Conservation (phyloP, 2,888 invertebrate genomes). For the Mactromeris polynyma region DNA sequence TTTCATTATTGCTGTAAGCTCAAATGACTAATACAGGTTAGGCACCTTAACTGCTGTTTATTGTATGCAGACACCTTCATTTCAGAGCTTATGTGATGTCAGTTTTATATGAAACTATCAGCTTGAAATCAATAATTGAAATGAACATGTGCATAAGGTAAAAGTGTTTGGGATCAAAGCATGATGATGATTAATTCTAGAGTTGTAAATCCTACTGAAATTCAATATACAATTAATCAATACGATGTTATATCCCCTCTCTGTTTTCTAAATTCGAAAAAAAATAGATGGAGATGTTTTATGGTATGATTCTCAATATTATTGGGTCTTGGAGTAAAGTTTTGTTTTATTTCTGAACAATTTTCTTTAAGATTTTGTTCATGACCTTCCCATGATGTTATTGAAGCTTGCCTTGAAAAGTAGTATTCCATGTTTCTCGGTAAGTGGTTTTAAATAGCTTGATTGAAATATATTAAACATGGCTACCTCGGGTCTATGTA, state of each 20-base stretch:
- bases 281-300: background rate
- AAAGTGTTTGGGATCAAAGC: background rate
- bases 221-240: constrained; percentile 20
- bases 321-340: background rate
- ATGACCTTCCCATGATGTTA: no score
- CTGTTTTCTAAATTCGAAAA: background rate
- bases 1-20: background rate
- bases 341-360: background rate
- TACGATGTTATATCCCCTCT: background rate
- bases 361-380: background rate
- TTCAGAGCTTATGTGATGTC: background rate
- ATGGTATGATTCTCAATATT: background rate
- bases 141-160: constrained; percentile 20
- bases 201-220: constrained; percentile 13
- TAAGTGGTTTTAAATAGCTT: no score
- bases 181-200: background rate
- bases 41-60: background rate
- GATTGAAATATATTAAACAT: no score
- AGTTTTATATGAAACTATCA: background rate
- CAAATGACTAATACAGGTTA: constrained; percentile 1
- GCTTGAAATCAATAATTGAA: constrained; percentile 14
- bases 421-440: no score
- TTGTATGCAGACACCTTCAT: background rate
- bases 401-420: no score
- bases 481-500: no score